phyloP scores from a whole-genome alignment of 1,140 invertebrate genomes.

The Yoshiicerus persimilis region DNA sequence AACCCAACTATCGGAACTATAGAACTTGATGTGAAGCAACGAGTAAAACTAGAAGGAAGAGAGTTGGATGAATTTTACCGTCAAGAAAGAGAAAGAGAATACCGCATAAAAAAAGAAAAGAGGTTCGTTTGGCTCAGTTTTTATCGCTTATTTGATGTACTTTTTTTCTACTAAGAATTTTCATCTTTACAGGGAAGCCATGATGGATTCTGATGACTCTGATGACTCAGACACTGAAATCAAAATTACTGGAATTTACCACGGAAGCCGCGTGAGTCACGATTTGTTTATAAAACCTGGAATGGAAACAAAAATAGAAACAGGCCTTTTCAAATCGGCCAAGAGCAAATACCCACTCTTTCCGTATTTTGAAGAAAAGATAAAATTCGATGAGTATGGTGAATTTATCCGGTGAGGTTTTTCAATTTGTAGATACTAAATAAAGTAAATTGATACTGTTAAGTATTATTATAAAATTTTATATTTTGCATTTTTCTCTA shows the following conservation, averaged over 20 bases:
- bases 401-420: slow-evolving; percentile 72
- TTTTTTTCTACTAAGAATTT: background rate
- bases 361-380: slow-evolving; percentile 89
- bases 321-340: slow-evolving; percentile 84
- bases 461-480: too few relatives aligned
- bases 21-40: slow-evolving; percentile 72
- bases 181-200: slow-evolving; percentile 42
- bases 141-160: slow-evolving; percentile 10
- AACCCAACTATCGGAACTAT: slow-evolving; percentile 71
- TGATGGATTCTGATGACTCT: slow-evolving; percentile 61
- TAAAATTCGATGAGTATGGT: slow-evolving; percentile 92
- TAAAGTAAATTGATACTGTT: too few relatives aligned
- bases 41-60: slow-evolving; percentile 80
- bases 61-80: slow-evolving; percentile 84
- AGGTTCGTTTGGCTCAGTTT: slow-evolving; percentile 37
- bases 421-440: background rate
- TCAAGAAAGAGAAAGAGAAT: slow-evolving; percentile 60
- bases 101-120: slow-evolving; percentile 59
- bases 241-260: slow-evolving; percentile 73
- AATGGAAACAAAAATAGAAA: slow-evolving; percentile 61
- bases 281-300: slow-evolving; percentile 87
- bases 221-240: slow-evolving; percentile 80
- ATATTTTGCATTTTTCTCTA: slow-evolving; percentile 37
- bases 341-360: slow-evolving; percentile 95
- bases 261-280: slow-evolving; percentile 67